Base-by-base conservation (phyloP, 2,113 vertebrate genomes). In the Hyaena hyaena region DNA sequence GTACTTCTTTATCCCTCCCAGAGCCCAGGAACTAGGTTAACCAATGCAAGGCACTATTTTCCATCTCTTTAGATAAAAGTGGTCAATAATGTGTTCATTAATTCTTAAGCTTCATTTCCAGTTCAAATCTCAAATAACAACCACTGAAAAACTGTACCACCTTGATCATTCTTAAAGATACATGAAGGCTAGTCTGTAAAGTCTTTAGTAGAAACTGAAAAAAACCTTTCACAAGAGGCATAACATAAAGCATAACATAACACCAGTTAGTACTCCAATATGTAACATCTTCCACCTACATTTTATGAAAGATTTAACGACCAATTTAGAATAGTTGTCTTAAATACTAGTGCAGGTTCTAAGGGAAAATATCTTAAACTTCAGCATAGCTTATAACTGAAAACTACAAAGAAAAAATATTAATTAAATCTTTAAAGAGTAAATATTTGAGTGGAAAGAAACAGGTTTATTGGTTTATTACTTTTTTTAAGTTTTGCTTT, bases 361-460 rank as follows among this genome's bases (percentile, higher is more conserved):
- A 82, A 95, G 4, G 50, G 28, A 61, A 90, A 97, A 92, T 95
- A 92, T 8, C 16, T 87, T 95, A 98, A 95, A 35, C 17, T 69
- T 88, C 97, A 93, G 21, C 39, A 76, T 86, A 4, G 55, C 12
- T 96, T 97, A 89, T 15, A 90, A 31, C 21, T 95, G 88, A 93
- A 74, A 80, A 71, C 63, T 33, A 94, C 85, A 97, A 94, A 74
- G 77, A 95, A 98, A 95, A 96, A 97, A n/a, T 45, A 89, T 96
- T 92, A 96, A 89, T 96, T 92, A 96, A 96, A 79, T 77, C 80
- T 88, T 83, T 82, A 95, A 94, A 93, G 90, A 96, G 55, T 87
- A 97, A 96, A 55, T 81, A 92, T 53, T 82, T 65, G 43, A 91
- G 39, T 79, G 69, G 58, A 96, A 97, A 95, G 66, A 94, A 97